A percentile compares a stretch with the other conserved stretches of the same genome.
Evolutionary conservation across 2,888 invertebrate species (phyloP).

Genomic region (Eledona agricola): DNA sequence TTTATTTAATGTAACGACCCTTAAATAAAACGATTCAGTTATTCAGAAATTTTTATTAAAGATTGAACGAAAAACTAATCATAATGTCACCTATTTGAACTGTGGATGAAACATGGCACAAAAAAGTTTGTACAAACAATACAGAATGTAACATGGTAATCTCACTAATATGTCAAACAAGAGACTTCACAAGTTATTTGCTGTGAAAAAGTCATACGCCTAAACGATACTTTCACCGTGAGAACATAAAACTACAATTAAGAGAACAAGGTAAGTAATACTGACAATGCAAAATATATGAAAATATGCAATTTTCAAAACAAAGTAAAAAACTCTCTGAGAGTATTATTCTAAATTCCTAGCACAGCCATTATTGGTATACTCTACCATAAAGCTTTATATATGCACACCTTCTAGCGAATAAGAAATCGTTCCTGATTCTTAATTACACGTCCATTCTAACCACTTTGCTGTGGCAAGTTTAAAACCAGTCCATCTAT

Average conservation of each 20-base stretch:
- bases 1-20: not conserved
- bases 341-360: conserved; percentile 40
- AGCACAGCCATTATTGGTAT: conserved; percentile 40
- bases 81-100: no score
- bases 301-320: conserved; percentile 28
- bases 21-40: no score
- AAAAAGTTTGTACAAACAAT: conserved; percentile 14
- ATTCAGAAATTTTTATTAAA: conserved; percentile 13
- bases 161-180: conserved; percentile 32
- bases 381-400: conserved; percentile 39
- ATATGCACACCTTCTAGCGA: conserved; percentile 22
- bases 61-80: not conserved
- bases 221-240: conserved; percentile 31
- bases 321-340: conserved; percentile 32
- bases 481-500: conserved; percentile 11
- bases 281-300: conserved; percentile 28
- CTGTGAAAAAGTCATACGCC: conserved; percentile 31
- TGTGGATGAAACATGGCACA: conserved; percentile 34
- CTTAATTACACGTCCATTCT: conserved; percentile 15
- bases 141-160: conserved; percentile 22
- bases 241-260: conserved; percentile 12
- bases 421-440: conserved; percentile 13
- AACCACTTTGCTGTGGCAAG: conserved; percentile 2
- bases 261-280: conserved; percentile 17
- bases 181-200: conserved; percentile 10